phyloP scores from a whole-genome alignment of 1,140 invertebrate genomes.

The Tribolium castaneum region DNA sequence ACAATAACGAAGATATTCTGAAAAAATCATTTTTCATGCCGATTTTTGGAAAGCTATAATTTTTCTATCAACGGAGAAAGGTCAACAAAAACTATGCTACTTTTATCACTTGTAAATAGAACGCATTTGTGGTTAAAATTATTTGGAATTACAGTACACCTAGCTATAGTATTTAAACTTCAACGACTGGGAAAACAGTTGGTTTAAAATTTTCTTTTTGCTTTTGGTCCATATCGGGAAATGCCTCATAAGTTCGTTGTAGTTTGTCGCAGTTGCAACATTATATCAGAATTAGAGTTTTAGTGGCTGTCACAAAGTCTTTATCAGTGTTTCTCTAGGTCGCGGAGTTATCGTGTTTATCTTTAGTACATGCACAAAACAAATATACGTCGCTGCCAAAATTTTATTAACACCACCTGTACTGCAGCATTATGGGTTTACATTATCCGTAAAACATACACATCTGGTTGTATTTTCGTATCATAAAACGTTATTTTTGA shows the following conservation, averaged over 20 bases:
- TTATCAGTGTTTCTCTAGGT: not conserved
- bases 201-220: not conserved
- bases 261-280: not conserved
- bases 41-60: too few relatives aligned
- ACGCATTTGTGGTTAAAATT: too few relatives aligned
- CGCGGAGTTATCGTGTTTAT: not conserved
- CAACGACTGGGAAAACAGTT: too few relatives aligned
- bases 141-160: too few relatives aligned
- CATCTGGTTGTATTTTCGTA: slow-evolving; percentile 39
- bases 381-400: slow-evolving; percentile 2
- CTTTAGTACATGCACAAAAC: not conserved
- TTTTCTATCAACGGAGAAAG: too few relatives aligned
- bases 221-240: not conserved
- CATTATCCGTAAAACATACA: slow-evolving; percentile 6
- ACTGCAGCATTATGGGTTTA: slow-evolving; percentile 11
- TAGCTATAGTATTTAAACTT: too few relatives aligned
- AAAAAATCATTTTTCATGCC: too few relatives aligned
- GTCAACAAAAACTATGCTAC: too few relatives aligned
- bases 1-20: too few relatives aligned
- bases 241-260: not conserved
- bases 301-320: not conserved
- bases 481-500: slow-evolving; percentile 36
- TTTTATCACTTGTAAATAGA: too few relatives aligned
- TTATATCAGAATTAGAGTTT: not conserved
- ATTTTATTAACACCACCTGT: slow-evolving; percentile 37